Base-by-base conservation (phyloP, 2,888 invertebrate genomes). In the Lydus trimaculatus region DNA sequence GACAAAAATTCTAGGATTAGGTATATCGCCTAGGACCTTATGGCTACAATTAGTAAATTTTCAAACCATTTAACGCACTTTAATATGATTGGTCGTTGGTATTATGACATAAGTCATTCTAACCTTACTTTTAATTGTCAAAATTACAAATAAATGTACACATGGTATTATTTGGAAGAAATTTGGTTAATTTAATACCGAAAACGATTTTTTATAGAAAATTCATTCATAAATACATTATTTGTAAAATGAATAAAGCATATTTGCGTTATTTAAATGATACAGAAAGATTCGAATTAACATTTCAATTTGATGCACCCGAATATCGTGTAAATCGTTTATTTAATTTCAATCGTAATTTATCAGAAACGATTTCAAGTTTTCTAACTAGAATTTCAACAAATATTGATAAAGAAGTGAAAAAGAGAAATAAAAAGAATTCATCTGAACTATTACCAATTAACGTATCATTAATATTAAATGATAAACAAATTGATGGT, bases 341-440 rank as follows among this genome's bases (percentile, higher is more conserved):
- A 72, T 94, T 94, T 77, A 94, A 94, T 85, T 91, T 95, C 74
- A 88, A 88, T 67, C 87, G 94, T 71, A 88, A 87, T 63, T 82
- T 89, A 5, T 79, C 86, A 20, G 94, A 94, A 85, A 87, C 84
- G 48, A 84, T 94, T 13, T 85, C 88, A 36, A 84, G 82, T 61
- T 89, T 93, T 72, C 82, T 91, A 31, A 81, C 80, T 2, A 87
- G 94, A 71, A 88, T 94, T 58, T 86, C 87, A 60, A 83, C 85
- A 0, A 94, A 92, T 82, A 85, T 94, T n/a, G 88, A 88, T 64
- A 93, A 91, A 82, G 86, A 87, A 63, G 79, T 77, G 70, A 80
- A 73, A 70, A 86, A 78, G 78, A 83, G 72, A 82, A 86, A 71
- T 76, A 83, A 73, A 82, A 78, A 67, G n/a, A n/a, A n/a, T n/a